Conservation (phyloP, 1,140 invertebrate genomes). For the Drosophila carrolli region DNA sequence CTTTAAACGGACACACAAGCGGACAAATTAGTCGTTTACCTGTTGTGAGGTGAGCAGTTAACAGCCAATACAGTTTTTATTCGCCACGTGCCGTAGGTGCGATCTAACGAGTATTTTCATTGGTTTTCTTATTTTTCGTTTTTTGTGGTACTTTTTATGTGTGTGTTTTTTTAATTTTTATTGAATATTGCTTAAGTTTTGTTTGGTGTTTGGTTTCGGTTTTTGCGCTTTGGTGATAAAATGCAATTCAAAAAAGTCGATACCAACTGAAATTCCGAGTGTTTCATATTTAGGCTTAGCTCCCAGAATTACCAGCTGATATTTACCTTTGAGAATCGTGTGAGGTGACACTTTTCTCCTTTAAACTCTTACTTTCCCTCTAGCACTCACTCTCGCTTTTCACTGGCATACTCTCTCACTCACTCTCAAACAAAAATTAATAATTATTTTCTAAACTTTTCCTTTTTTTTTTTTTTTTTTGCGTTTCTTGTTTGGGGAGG, state of each 20-base stretch:
- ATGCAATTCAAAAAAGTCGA: slow-evolving; percentile 85
- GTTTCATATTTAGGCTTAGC: slow-evolving; percentile 82
- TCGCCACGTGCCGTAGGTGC: slow-evolving; percentile 67
- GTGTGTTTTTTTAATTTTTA: slow-evolving; percentile 12
- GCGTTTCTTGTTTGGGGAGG: neutral
- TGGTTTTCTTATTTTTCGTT: neutral
- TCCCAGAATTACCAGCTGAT: slow-evolving; percentile 99
- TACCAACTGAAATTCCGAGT: slow-evolving; percentile 94
- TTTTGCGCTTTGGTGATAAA: slow-evolving; percentile 65
- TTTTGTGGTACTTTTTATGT: too few relatives aligned
- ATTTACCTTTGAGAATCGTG: slow-evolving; percentile 90
- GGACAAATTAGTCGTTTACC: slow-evolving; percentile 46
- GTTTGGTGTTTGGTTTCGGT: slow-evolving; percentile 19
- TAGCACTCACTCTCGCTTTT: neutral
- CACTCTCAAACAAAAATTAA: neutral
- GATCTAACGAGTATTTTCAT: slow-evolving; percentile 14
- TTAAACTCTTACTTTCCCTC: slow-evolving; percentile 10
- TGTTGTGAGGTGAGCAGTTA: slow-evolving; percentile 32
- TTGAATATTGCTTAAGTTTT: slow-evolving; percentile 12
- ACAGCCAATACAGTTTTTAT: slow-evolving; percentile 59
- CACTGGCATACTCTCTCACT: slow-evolving; percentile 1
- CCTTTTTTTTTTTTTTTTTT: neutral
- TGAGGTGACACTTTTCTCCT: slow-evolving; percentile 47
- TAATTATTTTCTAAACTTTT: neutral
- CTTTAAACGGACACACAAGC: slow-evolving; percentile 19